Base-by-base conservation (phyloP, 2,797 vertebrate genomes). In the Synaphobranchus kaupii region DNA sequence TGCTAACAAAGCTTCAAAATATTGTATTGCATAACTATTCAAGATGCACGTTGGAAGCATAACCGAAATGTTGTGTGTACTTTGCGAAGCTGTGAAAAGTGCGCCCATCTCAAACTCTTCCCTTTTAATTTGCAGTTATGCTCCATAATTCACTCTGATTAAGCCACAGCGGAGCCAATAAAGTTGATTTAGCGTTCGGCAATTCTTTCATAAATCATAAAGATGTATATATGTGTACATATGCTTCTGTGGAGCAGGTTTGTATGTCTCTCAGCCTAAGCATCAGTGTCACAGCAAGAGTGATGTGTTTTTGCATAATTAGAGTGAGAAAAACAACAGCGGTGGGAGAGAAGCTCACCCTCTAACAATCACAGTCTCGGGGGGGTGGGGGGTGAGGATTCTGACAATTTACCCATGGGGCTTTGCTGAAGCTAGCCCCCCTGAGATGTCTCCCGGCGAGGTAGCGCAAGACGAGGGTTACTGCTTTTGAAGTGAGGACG, bases 401-500 rank as follows among this genome's bases (percentile, higher is more conserved):
- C 71, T 76, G 71, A 44, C 71, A 20, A 44, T 15, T 58, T 50
- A 50, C 54, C 60, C 82, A 50, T 87, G 71, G 87, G 88, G 80
- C 73, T 87, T 76, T 89, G 39, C 15, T 39, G 31, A 34, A 76
- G 71, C 76, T 84, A 56, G 86, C 81, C 89, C 88, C 88, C 89
- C 86, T 73, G 90, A 76, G 89, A 91, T 50, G 44, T 85, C 48
- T 84, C 84, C 25, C 86, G 82, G 60, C 54, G 83, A 83, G 34
- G 76, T 73, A 8, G 12, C 52, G 58, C 17, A 10, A 34, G 71
- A 76, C 34, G 28, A 76, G 0, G 68, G 68, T 13, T 73, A 34
- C 28, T 34, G 86, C 73, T 88, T 78, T 84, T 86, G 20, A 58
- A 87, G 88, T 86, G 58, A 80, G 66, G 12, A 82, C n/a, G 83